phyloP scores from a whole-genome alignment of 2,797 vertebrate genomes.

The Rhabdomys pumilio region DNA sequence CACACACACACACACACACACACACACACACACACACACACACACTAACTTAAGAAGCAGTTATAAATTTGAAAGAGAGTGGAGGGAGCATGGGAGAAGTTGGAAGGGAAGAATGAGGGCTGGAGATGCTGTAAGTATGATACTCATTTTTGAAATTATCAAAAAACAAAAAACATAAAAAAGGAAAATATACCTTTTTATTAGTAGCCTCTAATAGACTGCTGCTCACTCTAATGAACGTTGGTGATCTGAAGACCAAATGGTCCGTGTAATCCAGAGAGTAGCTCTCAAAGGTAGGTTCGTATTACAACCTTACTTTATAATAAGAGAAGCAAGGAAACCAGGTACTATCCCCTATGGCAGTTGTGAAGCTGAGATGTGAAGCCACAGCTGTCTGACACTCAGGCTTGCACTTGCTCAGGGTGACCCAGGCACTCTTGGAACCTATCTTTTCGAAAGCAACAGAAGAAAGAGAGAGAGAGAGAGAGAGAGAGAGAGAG shows the following conservation, averaged over 20 bases:
- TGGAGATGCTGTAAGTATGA: not conserved
- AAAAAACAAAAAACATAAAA: not conserved
- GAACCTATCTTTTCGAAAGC: constrained; percentile 40
- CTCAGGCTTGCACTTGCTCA: constrained; percentile 4
- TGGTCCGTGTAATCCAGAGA: constrained; percentile 49
- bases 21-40: not conserved
- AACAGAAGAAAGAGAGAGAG: not conserved
- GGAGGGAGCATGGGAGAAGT: not conserved
- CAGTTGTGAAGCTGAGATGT: not conserved
- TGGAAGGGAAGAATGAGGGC: not conserved
- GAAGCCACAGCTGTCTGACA: not conserved
- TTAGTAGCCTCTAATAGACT: constrained; percentile 69
- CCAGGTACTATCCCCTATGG: not conserved
- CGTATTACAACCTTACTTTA: constrained; percentile 60
- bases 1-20: not conserved
- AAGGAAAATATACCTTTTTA: constrained; percentile 38
- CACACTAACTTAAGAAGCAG: not conserved
- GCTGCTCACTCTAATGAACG: constrained; percentile 38
- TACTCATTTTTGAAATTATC: not conserved
- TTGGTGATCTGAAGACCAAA: constrained; percentile 62
- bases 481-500: not conserved
- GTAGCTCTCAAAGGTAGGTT: constrained; percentile 25
- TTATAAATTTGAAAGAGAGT: not conserved
- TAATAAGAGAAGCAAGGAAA: constrained; percentile 37
- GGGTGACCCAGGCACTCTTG: not conserved